Conservation (phyloP, 2,797 vertebrate species). For the Benthosema pterotum region DNA sequence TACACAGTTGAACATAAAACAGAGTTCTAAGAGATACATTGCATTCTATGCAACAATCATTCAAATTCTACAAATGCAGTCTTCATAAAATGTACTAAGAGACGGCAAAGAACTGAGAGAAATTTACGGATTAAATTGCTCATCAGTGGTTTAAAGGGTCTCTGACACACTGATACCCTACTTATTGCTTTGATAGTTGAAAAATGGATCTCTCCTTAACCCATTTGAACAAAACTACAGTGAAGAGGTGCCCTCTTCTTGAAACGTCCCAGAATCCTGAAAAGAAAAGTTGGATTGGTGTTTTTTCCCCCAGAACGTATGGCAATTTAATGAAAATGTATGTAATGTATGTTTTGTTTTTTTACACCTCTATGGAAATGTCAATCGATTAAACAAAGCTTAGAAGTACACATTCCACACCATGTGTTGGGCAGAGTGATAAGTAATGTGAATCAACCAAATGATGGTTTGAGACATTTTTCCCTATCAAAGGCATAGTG, state of each 20-base stretch:
- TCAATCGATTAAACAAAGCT: no score
- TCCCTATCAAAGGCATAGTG: neutral
- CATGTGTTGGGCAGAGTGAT: no score
- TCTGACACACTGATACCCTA: neutral
- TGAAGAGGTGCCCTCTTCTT: neutral
- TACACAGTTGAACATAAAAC: conserved; percentile 6
- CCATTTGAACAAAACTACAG: no score
- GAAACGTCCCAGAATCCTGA: neutral
- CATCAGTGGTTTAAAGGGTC: conserved; percentile 1
- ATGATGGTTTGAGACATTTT: neutral
- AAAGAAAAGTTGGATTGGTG: neutral
- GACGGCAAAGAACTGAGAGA: conserved; percentile 13
- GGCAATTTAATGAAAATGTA: neutral
- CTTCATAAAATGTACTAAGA: conserved; percentile 4
- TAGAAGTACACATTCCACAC: no score
- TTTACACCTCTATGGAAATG: no score
- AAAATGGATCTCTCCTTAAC: no score
- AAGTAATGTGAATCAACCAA: neutral
- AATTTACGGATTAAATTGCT: conserved; percentile 2
- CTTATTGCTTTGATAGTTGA: neutral
- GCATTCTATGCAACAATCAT: conserved; percentile 15
- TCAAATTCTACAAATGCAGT: conserved; percentile 18
- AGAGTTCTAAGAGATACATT: conserved; percentile 5
- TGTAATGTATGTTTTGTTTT: neutral
- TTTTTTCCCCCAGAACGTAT: neutral